Evolutionary conservation across 2,888 invertebrate species (phyloP), one percentile per base, ranked within the genome.

Genomic region (Morpho deidamia): DNA sequence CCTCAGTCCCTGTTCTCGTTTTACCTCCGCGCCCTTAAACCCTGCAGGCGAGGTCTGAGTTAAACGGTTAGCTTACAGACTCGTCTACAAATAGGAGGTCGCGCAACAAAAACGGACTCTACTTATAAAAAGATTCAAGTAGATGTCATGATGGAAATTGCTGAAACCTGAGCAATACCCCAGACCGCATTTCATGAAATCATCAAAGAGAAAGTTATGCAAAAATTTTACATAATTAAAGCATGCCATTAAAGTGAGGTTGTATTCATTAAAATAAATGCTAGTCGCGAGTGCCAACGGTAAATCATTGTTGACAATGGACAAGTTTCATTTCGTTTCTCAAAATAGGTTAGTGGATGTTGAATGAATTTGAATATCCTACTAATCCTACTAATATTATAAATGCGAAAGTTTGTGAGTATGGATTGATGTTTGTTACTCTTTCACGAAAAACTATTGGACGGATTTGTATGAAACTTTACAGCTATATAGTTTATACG

Each of bases 201-300:
- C 10, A 32, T 48, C 40, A 48, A 48, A 48, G 47, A 12, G 47
- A 48, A 48, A 48, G 33, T 48, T 41, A 48, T 48, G 34, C 47
- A 48, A 41, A 48, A 48, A 48, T 10, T 40, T 45, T 45, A 34
- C 40, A 48, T 48, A 48, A 48, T 48, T 40, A 48, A 48, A 40
- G 47, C 47, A 33, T 34, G 40, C 40, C 47, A 48, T 48, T 40
- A 48, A 40, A 40, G 40, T 40, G 40, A 48, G 40, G 33, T 10
- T 48, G 47, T 41, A 41, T 40, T 48, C 40, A 48, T 48, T 41
- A 48, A 48, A 48, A 48, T 48, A 48, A 48, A 48, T 48, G 47
- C 47, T 40, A 48, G 39, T 41, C 47, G 47, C 40, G 34, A 48
- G 40, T 40, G 47, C 12, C 40, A 41, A 38, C 40, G 40, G 32